phyloP scores from a whole-genome alignment of 1,140 invertebrate species.

The Proctacanthus coquilletti region DNA sequence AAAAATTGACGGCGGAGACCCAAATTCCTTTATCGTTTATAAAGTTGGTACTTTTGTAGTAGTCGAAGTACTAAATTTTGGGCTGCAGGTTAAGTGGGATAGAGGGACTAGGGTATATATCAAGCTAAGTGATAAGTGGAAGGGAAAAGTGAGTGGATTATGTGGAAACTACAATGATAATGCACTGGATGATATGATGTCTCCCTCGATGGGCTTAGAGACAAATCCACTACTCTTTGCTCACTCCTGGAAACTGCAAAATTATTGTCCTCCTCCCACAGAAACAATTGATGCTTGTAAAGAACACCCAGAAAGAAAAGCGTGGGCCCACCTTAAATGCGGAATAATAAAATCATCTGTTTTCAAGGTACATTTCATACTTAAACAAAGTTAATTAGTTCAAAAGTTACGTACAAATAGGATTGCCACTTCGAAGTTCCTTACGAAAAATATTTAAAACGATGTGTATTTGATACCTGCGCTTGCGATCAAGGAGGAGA shows the following conservation, averaged over 20 bases:
- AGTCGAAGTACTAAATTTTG: conserved; percentile 58
- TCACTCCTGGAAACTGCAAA: conserved; percentile 73
- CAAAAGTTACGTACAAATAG: background rate
- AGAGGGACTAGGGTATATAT: conserved; percentile 67
- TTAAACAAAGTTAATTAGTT: too few relatives aligned
- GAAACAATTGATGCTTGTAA: conserved; percentile 48
- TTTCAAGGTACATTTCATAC: conserved; percentile 35
- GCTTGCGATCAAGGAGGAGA: conserved; percentile 78
- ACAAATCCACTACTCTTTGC: conserved; percentile 59
- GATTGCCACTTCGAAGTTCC: conserved; percentile 65
- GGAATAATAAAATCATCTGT: conserved; percentile 51
- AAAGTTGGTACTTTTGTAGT: conserved; percentile 58
- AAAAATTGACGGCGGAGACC: conserved; percentile 16
- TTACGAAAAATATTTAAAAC: conserved; percentile 45
- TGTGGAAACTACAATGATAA: conserved; percentile 86
- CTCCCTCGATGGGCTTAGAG: conserved; percentile 61
- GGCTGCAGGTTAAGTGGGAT: conserved; percentile 75
- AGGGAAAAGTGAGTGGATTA: conserved; percentile 61
- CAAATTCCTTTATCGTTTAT: conserved; percentile 22
- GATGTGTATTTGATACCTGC: conserved; percentile 68
- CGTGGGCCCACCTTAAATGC: conserved; percentile 64
- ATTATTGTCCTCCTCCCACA: conserved; percentile 45
- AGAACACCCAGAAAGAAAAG: conserved; percentile 51
- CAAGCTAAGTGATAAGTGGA: conserved; percentile 56
- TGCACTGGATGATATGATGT: conserved; percentile 65